Conservation (phyloP, 2,888 invertebrate species). For the Metacarcinus magister region DNA sequence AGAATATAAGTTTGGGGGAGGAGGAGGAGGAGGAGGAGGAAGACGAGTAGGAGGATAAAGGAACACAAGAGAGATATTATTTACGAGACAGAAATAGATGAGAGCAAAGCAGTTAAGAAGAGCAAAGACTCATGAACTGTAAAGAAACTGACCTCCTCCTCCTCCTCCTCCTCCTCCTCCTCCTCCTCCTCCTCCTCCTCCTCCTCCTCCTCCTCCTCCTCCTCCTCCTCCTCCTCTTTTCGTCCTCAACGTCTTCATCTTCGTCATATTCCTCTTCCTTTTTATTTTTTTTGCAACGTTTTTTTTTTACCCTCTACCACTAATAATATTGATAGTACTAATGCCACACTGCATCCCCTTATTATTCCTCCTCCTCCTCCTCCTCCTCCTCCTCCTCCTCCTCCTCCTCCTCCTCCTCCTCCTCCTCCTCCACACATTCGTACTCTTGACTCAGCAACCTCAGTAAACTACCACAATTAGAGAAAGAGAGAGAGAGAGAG, state of each 20-base stretch:
- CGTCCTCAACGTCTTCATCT: not conserved
- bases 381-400: too few species aligned
- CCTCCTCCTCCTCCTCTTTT: not conserved
- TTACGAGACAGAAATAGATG: not conserved
- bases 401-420: too few species aligned
- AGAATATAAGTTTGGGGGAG: not conserved
- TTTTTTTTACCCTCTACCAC: too few species aligned
- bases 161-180: not conserved
- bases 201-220: not conserved
- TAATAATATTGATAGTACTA: too few species aligned
- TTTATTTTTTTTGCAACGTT: too few species aligned
- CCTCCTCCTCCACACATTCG: too few species aligned
- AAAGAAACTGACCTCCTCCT: constrained; percentile 53
- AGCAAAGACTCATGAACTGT: constrained; percentile 33
- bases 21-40: not conserved
- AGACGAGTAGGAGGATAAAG: not conserved
- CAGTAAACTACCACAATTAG: too few species aligned
- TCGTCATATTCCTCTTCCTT: not conserved
- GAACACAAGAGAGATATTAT: not conserved
- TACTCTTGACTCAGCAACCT: too few species aligned
- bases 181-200: not conserved
- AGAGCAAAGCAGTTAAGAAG: not conserved
- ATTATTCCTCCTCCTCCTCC: too few species aligned
- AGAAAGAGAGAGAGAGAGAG: too few species aligned
- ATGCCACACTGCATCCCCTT: too few species aligned